Base-by-base conservation (phyloP, 2,888 invertebrate species). In the Anthophora plumipes region DNA sequence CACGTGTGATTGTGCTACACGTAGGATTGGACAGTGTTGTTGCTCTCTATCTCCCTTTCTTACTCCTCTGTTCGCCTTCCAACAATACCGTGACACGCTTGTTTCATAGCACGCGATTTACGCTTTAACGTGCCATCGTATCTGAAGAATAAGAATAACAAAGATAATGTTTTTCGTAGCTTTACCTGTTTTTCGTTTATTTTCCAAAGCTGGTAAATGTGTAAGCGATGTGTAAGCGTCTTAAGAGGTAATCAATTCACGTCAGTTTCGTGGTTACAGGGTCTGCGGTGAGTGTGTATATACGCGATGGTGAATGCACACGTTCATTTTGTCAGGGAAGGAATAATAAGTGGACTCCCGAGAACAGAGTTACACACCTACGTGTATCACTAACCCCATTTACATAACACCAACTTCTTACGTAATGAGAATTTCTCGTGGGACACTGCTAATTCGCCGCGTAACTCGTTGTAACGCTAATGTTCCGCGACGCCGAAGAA, bases 1-100 rank as follows among this genome's bases (percentile, higher is more conserved):
- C 92, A 91, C 92, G 91, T 90, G 90, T 89, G 85, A 90, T 90
- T 91, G n/a, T n/a, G 91, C 89, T 67, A 71, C 78, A 78, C 84
- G 77, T 79, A 50, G 54, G 68, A 76, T 67, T 74, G 59, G 66
- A 41, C 66, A 46, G 69, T 63, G 77, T 71, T 39, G 37, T 31
- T 31, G 31, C 31, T 31, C 31, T 31, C 31, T 20, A 5, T 4
- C 20, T 4, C 1, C 22, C 9, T 37, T 17, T 17, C 14, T 22
- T 1, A 12, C 25, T 11, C 14, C n/a, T 7, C 1, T n/a, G 3
- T 17, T 1, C n/a, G 5, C 8, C 14, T 39, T 46, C 14, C n/a
- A n/a, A 2, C 20, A 63, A 77, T 31, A 31, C 54, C 31, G n/a
- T 12, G 20, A 54, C 57, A 12, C 22, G 37, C 25, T 60, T 22